Base-by-base conservation (phyloP, 2,888 invertebrate species). In the Shargacucullia verbasci region DNA sequence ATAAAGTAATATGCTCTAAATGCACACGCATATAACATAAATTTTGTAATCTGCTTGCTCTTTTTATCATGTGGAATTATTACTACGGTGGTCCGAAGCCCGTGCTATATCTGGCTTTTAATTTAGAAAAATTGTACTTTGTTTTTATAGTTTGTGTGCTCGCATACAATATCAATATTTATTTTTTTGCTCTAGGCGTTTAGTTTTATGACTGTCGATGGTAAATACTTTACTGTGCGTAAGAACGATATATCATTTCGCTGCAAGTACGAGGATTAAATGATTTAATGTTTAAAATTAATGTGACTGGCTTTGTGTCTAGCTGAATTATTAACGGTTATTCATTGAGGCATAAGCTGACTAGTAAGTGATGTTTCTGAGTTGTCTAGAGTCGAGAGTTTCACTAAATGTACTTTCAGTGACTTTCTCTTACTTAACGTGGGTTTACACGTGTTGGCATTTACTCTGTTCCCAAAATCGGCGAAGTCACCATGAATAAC, bases 1-100 rank as follows among this genome's bases (percentile, higher is more conserved):
- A 92, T 92, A 92, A 92, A 92, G 92, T 90, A 90, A 92, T 94
- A 91, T 89, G 85, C 89, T 92, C 92, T 89, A 91, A 92, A 94
- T 90, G 91, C 86, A 86, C 91, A 89, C 90, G 91, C 91, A 89
- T 90, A 90, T 89, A 90, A 89, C 91, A 92, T 92, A 92, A 88
- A 92, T 92, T 90, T 85, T 81, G 83, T 86, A 83, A 86, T 85
- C 85, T 79, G 76, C 73, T 82, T 90, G 87, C 84, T 92, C 87
- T 89, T 92, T 93, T 92, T 93, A 87, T 85, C 84, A 83, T 87
- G 81, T 86, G 87, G 87, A 91, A 92, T 91, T 84, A 89, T 93
- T 89, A 88, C 86, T 84, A 83, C 79, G 93, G 93, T 93, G 92
- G 93, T 93, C 92, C 84, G 76, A 57, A 65, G 76, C 69, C 71